Evolutionary conservation across 2,797 vertebrate genomes (phyloP), one percentile per base, ranked within the genome.

Genomic region (Micropoecilia bifurca): DNA sequence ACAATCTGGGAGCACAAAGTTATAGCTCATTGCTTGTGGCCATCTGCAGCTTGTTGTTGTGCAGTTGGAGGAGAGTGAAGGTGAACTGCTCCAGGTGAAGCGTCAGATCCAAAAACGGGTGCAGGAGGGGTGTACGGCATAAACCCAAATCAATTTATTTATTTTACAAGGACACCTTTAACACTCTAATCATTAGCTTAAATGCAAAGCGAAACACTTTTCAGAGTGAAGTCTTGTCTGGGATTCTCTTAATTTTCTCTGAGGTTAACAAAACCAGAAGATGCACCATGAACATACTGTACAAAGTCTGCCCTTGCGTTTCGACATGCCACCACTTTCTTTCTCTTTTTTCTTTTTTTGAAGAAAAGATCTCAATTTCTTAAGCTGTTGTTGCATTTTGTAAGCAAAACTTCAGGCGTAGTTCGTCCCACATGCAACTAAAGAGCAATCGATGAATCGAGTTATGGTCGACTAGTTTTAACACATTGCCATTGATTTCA

Each of bases 31-130:
- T 74, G 55, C 30, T 33, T 3, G 20, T 33, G 8, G 20, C 33
- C 18, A 18, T 46, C 12, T 20, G 59, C 48, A 77, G 39, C 50
- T 53, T 3, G 2, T 73, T 71, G 45, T 47, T 59, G 33, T 39
- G 47, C 45, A 30, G 43, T 47, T 75, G 18, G 57, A 75, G n/a
- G 16, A 73, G 36, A 66, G 28, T n/a, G 25, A 73, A 61, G 59
- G 36, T 10, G 20, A 71, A 71, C 76, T 36, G 71, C 61, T 69
- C 6, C 71, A 75, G 71, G 63, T 75, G 55, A 46, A 3, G 39
- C 25, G n/a, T 66, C 53, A 18, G 14, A 48, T 16, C 12, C 36
- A 55, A 7, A 61, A 39, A 72, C 63, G 72, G 53, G 36, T 74
- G 71, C 61, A 8, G 25, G 48, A 55, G 41, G 59, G 59, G 20